Conservation (phyloP, 2,888 invertebrate species). For the Ophion obscuratus region DNA sequence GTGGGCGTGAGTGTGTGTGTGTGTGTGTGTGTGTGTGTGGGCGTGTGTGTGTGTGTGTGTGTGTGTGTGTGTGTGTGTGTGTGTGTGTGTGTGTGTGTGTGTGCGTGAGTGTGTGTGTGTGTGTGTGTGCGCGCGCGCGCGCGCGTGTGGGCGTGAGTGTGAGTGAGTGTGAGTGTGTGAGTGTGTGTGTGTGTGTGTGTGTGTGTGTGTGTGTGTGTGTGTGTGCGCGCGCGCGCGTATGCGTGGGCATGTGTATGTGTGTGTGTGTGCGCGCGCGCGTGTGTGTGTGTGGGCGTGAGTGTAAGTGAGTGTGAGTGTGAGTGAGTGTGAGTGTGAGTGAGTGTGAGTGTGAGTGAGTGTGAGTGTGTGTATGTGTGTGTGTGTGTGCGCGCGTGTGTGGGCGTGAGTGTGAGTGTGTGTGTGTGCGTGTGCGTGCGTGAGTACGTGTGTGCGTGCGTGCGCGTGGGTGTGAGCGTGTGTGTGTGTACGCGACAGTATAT, state of each 20-base stretch:
- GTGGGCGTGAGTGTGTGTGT: neutral
- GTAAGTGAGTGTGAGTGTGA: too few relatives aligned
- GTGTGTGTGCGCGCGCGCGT: neutral
- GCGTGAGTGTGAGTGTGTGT: neutral
- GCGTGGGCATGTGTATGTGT: neutral
- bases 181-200: neutral
- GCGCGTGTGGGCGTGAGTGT: too few relatives aligned
- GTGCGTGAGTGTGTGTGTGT: neutral
- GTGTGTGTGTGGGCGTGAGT: neutral
- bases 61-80: neutral
- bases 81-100: neutral
- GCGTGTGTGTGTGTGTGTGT: neutral
- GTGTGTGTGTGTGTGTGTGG: neutral
- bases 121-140: neutral
- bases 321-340: too few relatives aligned
- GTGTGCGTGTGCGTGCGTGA: neutral
- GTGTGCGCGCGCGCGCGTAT: too few relatives aligned
- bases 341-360: neutral
- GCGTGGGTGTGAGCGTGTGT: neutral
- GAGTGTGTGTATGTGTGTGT: neutral
- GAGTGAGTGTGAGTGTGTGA: neutral
- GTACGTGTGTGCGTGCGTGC: neutral
- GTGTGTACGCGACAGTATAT: too few relatives aligned
- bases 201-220: neutral
- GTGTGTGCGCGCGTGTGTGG: neutral